A percentile compares a stretch with the other conserved stretches of the same genome.
These are phyloP conservation scores for Euzophera pinguis DNA, from an alignment of 2,888 invertebrate genomes.

Conservation along the genomic window DNA sequence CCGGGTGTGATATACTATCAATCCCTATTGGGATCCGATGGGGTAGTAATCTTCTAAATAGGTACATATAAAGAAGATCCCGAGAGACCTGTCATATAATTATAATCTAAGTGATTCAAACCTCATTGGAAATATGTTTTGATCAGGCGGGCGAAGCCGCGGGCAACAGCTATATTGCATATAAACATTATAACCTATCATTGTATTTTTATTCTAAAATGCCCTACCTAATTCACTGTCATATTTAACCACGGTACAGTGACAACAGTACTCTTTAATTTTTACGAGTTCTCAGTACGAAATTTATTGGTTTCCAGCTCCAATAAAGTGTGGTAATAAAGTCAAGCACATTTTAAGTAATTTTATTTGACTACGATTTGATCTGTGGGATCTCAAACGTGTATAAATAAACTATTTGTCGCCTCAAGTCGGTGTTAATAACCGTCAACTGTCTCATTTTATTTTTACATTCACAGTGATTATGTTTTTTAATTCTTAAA, in stretches of 20 bases:
- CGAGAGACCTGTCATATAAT: too few species aligned
- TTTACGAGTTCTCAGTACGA: slow-evolving; percentile 60
- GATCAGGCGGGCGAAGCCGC: too few species aligned
- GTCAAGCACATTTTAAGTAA: slow-evolving; percentile 33
- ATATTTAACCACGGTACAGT: slow-evolving; percentile 49
- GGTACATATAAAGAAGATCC: too few species aligned
- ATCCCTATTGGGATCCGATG: too few species aligned
- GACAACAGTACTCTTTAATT: slow-evolving; percentile 59
- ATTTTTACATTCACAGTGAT: too few species aligned
- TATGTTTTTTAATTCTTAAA: too few species aligned
- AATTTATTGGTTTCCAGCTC: slow-evolving; percentile 67
- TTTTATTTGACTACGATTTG: slow-evolving; percentile 43
- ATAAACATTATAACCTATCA: too few species aligned
- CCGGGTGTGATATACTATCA: too few species aligned
- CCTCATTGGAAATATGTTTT: too few species aligned
- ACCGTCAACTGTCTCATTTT: background rate
- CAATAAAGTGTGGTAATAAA: slow-evolving; percentile 50
- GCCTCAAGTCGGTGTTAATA: background rate
- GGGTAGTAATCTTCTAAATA: too few species aligned
- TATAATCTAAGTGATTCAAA: too few species aligned
- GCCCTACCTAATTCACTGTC: slow-evolving; percentile 58
- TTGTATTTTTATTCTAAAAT: slow-evolving; percentile 36
- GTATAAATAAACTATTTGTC: slow-evolving; percentile 31
- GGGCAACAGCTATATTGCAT: too few species aligned
- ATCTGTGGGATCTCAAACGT: slow-evolving; percentile 31